phyloP scores from a whole-genome alignment of 53 echinoderm and acorn worm genomes.

The Astropecten irregularis region DNA sequence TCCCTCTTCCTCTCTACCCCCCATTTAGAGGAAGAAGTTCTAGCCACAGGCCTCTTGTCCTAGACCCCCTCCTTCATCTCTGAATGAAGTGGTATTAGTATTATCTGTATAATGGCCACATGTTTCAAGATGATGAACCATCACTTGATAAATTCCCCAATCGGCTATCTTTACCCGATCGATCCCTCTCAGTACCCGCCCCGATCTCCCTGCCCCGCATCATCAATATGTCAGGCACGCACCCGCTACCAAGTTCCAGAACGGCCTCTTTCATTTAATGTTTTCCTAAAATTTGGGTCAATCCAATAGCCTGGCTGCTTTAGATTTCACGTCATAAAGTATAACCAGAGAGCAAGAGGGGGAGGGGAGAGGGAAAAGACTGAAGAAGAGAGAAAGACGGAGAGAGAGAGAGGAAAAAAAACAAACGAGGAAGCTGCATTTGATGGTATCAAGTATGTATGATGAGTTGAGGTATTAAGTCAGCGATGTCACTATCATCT shows the following conservation, averaged over 20 bases:
- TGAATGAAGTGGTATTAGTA: too few species aligned
- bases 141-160: conserved; percentile 8
- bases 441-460: conserved; percentile 43
- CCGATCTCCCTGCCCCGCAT: background rate
- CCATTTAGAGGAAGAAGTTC: too few species aligned
- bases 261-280: conserved; percentile 34
- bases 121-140: conserved; percentile 14
- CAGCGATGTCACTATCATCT: conserved; percentile 46
- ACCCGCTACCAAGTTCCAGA: conserved; percentile 7
- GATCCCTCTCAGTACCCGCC: background rate
- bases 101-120: background rate
- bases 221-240: conserved; percentile 46
- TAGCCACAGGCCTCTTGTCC: too few species aligned
- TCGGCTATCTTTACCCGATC: conserved; percentile 17
- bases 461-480: conserved; percentile 40
- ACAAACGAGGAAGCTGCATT: conserved; percentile 9
- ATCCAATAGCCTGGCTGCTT: conserved; percentile 43
- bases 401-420: too few species aligned
- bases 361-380: background rate
- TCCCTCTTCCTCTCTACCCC: too few species aligned
- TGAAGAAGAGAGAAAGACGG: too few species aligned
- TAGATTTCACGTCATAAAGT: conserved; percentile 13
- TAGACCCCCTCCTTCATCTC: too few species aligned
- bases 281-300: conserved; percentile 52
- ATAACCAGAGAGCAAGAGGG: background rate